Conservation (phyloP, 1,140 invertebrate genomes). For the Dryas iulia region DNA sequence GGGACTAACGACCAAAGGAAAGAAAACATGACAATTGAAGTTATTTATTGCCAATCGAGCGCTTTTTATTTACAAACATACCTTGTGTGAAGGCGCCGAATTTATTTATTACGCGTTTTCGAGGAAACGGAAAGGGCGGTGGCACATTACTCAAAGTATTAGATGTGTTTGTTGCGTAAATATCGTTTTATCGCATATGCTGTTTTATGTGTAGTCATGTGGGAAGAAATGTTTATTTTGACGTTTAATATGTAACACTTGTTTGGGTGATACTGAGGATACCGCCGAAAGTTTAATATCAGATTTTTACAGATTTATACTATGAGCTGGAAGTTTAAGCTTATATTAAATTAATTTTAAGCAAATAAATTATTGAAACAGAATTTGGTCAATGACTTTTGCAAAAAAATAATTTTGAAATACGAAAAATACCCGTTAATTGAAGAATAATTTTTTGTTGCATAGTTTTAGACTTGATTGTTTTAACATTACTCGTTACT, state of each 20-base stretch:
- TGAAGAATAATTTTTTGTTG: too few relatives aligned
- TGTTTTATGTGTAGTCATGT: not conserved
- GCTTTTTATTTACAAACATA: conserved; percentile 26
- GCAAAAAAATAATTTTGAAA: too few relatives aligned
- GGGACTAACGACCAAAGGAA: conserved; percentile 47
- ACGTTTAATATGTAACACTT: not conserved
- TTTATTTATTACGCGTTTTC: conserved; percentile 16
- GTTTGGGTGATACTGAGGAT: not conserved
- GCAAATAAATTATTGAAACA: too few relatives aligned
- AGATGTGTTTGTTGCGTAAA: not conserved
- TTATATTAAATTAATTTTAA: too few relatives aligned
- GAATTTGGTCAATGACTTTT: too few relatives aligned
- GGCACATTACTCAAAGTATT: conserved; percentile 1
- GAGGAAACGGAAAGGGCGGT: not conserved
- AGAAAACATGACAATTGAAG: conserved; percentile 64
- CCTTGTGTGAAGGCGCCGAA: conserved; percentile 12
- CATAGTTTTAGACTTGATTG: too few relatives aligned
- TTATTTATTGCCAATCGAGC: conserved; percentile 55
- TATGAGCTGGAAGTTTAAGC: too few relatives aligned
- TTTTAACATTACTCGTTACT: too few relatives aligned
- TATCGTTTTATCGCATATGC: not conserved
- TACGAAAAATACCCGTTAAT: too few relatives aligned
- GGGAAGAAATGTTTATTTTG: not conserved
- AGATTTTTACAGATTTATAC: too few relatives aligned
- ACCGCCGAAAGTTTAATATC: too few relatives aligned